Conservation (phyloP, 2,797 vertebrate species). For the Rhinogobio ventralis region DNA sequence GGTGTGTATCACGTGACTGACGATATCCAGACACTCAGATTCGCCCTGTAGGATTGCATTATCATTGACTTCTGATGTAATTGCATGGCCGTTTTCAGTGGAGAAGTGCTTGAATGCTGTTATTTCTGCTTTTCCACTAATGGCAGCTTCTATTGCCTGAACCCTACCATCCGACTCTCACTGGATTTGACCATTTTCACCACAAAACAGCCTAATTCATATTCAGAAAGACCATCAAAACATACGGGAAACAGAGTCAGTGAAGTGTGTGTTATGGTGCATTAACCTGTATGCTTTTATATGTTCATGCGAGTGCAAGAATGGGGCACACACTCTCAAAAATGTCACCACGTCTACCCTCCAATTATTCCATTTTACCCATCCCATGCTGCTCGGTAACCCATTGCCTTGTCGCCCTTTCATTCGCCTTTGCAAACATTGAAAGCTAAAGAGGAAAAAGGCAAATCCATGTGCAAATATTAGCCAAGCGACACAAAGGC, state of each 20-base stretch:
- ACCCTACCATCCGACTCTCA: not conserved
- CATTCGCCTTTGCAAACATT: constrained; percentile 74
- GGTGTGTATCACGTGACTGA: constrained; percentile 28
- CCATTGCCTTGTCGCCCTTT: constrained; percentile 72
- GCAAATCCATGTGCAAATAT: constrained; percentile 81
- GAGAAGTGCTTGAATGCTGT: constrained; percentile 8
- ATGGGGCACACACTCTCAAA: constrained; percentile 52
- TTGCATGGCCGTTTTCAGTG: constrained; percentile 3
- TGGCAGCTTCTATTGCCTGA: constrained; percentile 15
- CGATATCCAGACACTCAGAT: not conserved
- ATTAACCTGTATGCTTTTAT: constrained; percentile 9
- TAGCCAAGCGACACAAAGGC: constrained; percentile 77
- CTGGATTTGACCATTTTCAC: not conserved
- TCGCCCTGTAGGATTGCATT: constrained; percentile 13
- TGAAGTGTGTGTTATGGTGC: constrained; percentile 4
- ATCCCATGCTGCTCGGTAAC: constrained; percentile 76
- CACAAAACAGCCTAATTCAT: constrained; percentile 26
- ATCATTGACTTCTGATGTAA: constrained; percentile 29
- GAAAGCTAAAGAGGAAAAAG: constrained; percentile 72
- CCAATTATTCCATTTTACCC: constrained; percentile 11
- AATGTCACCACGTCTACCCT: constrained; percentile 42
- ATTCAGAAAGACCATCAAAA: constrained; percentile 11
- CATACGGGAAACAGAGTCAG: not conserved
- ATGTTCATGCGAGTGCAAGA: not conserved
- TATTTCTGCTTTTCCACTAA: constrained; percentile 29